These are phyloP conservation scores for Sphaerodactylus townsendi DNA, from an alignment of 2,113 vertebrate genomes.

Conservation along the genomic window DNA sequence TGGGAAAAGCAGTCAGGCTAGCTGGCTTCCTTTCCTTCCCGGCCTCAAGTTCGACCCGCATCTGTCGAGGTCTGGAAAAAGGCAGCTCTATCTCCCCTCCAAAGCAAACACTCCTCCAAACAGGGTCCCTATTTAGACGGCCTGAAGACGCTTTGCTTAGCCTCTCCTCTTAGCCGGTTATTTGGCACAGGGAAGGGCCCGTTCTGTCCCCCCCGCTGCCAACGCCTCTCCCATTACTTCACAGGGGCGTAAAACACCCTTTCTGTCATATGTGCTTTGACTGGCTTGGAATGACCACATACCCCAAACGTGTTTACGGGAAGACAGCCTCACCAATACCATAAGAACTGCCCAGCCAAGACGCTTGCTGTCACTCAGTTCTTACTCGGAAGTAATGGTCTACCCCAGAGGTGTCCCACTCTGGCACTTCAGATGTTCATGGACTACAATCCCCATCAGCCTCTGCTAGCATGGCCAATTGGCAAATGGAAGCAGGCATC, in stretches of 20 bases:
- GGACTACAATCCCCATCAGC: too few relatives aligned
- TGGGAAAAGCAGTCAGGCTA: not conserved
- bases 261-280: rapidly evolving
- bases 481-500: too few relatives aligned
- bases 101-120: not conserved
- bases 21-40: not conserved
- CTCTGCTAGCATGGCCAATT: too few relatives aligned
- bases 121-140: not conserved
- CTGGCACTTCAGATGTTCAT: too few relatives aligned
- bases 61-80: not conserved
- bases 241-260: not conserved
- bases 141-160: not conserved
- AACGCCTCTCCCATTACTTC: rapidly evolving
- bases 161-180: not conserved
- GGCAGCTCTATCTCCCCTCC: not conserved
- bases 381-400: not conserved
- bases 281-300: too few relatives aligned
- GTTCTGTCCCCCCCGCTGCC: not conserved
- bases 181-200: not conserved
- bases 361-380: not conserved
- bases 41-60: not conserved
- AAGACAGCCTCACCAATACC: not conserved
- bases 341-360: not conserved
- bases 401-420: too few relatives aligned
- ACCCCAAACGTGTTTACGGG: not conserved